Evolutionary conservation across 2,797 vertebrate species (phyloP), one percentile per base, ranked within the genome.

Genomic region (Poecilia picta): DNA sequence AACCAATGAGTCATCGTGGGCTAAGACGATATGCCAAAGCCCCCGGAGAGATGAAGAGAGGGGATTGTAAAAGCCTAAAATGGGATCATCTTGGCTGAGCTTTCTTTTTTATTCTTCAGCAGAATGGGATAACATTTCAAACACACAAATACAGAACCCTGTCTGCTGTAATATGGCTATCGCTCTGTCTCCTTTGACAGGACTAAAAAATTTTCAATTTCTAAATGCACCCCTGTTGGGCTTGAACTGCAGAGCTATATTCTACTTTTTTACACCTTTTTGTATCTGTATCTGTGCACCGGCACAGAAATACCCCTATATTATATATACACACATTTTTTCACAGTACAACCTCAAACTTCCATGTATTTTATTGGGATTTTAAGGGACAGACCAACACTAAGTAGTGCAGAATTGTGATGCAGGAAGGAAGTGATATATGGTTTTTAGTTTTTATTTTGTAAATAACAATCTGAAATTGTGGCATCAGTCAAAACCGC

Each of bases 1-100:
- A 97, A 97, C 95, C 97, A 97, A 96, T 97, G 97, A 97, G 92
- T 96, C 96, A 97, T 95, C 2, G 55, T 81, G 95, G 94, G 96
- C 94, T 96, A 95, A 96, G 93, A 95, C 96, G 97, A 96, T 96
- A 95, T 89, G 91, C 95, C 95, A 95, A 96, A 97, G 97, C 96
- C 96, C 96, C 96, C 92, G 90, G 95, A 95, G 90, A 93, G 88
- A 92, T 84, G 87, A 83, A 85, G 84, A 76, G 89, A 83, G 74
- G 77, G 88, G 89, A 91, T 90, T 91, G 89, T 87, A 91, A 92
- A 91, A 88, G 85, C 88, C 80, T 89, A 91, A 93, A 94, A 91
- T 91, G 87, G 87, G 91, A 93, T 94, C 88, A 93, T 93, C 85
- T 88, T 90, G 80, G 82, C 85, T 86, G 84, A 88, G 88, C 73